phyloP scores from a whole-genome alignment of 2,888 invertebrate genomes.

The Brachyptera putata region DNA sequence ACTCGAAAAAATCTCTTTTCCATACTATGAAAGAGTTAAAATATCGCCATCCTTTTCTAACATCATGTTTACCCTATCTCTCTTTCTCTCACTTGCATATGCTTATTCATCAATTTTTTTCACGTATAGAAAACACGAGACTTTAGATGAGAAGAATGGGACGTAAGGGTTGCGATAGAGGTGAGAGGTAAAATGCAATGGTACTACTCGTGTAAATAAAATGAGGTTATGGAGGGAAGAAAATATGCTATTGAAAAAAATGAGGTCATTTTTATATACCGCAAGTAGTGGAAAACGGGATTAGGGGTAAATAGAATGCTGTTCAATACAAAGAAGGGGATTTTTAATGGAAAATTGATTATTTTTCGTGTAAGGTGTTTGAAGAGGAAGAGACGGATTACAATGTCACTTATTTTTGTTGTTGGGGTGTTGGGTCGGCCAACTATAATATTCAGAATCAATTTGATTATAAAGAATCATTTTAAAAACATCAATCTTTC shows the following conservation, averaged over 20 bases:
- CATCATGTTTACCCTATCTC: neutral
- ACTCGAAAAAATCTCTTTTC: conserved; percentile 26
- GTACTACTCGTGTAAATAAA: neutral
- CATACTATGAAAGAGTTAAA: conserved; percentile 11
- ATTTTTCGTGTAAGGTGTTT: neutral
- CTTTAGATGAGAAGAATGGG: neutral
- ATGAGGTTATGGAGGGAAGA: neutral
- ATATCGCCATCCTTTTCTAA: conserved; percentile 3
- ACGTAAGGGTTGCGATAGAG: conserved; percentile 5
- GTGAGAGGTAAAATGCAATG: conserved; percentile 4
- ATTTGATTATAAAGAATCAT: too few species aligned
- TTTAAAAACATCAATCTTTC: too few species aligned
- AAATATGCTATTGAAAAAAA: conserved; percentile 19
- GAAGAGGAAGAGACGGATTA: neutral
- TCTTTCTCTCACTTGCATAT: conserved; percentile 20
- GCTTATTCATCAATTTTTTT: conserved; percentile 27
- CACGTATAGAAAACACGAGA: conserved; percentile 20
- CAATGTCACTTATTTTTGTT: neutral
- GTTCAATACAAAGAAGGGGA: neutral
- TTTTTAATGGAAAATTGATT: neutral
- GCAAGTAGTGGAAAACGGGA: conserved; percentile 1
- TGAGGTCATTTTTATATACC: conserved; percentile 10
- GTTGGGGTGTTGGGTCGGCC: conserved; percentile 1
- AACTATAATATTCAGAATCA: too few species aligned
- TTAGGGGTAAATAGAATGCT: too few species aligned